Percentiles rank a stretch among this genome's conserved stretches.
These are phyloP conservation scores for Odontamblyopus rebecca DNA, from an alignment of 2,797 vertebrate genomes.

Conservation along the genomic window DNA sequence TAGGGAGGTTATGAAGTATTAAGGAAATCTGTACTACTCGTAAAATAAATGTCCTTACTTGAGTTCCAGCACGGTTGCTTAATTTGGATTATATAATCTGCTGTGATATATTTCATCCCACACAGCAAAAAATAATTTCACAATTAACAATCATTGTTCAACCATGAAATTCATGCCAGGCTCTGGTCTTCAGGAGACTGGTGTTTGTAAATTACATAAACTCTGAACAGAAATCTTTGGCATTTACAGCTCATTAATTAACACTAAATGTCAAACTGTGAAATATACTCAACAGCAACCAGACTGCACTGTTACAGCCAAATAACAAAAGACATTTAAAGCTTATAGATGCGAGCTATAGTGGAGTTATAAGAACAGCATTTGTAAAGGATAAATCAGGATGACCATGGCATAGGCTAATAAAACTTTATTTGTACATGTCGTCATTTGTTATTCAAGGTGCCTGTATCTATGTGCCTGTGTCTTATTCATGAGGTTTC, in stretches of 20 bases:
- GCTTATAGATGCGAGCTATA: background rate
- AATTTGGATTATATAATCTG: conserved; percentile 1
- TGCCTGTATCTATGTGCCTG: no score
- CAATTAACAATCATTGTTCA: conserved; percentile 23
- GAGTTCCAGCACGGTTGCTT: background rate
- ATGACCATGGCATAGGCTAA: background rate
- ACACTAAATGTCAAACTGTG: conserved; percentile 27
- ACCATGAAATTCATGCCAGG: conserved; percentile 1
- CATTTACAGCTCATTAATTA: conserved; percentile 27
- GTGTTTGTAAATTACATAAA: conserved; percentile 26
- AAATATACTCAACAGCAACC: conserved; percentile 16
- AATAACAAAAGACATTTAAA: conserved; percentile 11
- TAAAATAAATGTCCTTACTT: background rate
- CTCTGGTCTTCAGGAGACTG: background rate
- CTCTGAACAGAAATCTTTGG: background rate
- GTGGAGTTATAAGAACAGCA: background rate
- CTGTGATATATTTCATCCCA: conserved; percentile 6
- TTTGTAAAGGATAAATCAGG: background rate
- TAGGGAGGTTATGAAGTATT: background rate
- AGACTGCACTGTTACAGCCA: conserved; percentile 18
- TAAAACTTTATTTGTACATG: no score
- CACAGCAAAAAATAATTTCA: background rate
- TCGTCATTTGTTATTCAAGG: no score
- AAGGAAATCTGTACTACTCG: no score
- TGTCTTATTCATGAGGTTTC: no score